These are phyloP conservation scores for Plectrocnemia conspersa DNA, from an alignment of 1,140 invertebrate genomes.

Conservation along the genomic window DNA sequence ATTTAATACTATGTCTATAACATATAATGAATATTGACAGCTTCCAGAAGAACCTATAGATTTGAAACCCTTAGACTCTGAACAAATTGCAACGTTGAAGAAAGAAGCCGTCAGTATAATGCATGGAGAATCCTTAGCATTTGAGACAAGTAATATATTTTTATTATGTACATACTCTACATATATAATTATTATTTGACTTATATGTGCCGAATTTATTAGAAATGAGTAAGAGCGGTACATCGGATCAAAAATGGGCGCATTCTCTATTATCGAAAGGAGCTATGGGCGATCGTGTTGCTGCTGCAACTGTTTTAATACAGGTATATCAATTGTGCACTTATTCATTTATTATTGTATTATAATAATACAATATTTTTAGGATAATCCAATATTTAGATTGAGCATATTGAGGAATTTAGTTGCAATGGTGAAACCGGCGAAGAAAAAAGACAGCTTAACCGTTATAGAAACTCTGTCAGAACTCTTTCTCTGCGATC, in stretches of 20 bases:
- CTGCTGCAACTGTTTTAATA: slow-evolving; percentile 75
- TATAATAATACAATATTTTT: slow-evolving; percentile 38
- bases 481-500: slow-evolving; percentile 72
- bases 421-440: slow-evolving; percentile 73
- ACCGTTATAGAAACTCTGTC: slow-evolving; percentile 63
- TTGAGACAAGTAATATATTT: slow-evolving; percentile 51
- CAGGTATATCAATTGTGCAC: slow-evolving; percentile 39
- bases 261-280: slow-evolving; percentile 75
- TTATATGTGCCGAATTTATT: slow-evolving; percentile 38
- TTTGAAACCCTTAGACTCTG: slow-evolving; percentile 43
- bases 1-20: slow-evolving; percentile 4
- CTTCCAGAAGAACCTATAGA: slow-evolving; percentile 46
- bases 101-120: slow-evolving; percentile 58
- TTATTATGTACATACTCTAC: slow-evolving; percentile 14
- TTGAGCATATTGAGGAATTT: slow-evolving; percentile 65
- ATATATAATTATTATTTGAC: slow-evolving; percentile 26
- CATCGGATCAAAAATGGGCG: slow-evolving; percentile 66
- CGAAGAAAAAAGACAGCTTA: slow-evolving; percentile 71
- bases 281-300: slow-evolving; percentile 79
- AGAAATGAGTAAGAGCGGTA: slow-evolving; percentile 51
- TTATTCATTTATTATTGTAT: slow-evolving; percentile 10
- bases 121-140: slow-evolving; percentile 58
- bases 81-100: slow-evolving; percentile 53
- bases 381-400: slow-evolving; percentile 81
- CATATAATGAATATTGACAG: slow-evolving; percentile 35